phyloP scores from a whole-genome alignment of 2,797 vertebrate species.

The Betta splendens region DNA sequence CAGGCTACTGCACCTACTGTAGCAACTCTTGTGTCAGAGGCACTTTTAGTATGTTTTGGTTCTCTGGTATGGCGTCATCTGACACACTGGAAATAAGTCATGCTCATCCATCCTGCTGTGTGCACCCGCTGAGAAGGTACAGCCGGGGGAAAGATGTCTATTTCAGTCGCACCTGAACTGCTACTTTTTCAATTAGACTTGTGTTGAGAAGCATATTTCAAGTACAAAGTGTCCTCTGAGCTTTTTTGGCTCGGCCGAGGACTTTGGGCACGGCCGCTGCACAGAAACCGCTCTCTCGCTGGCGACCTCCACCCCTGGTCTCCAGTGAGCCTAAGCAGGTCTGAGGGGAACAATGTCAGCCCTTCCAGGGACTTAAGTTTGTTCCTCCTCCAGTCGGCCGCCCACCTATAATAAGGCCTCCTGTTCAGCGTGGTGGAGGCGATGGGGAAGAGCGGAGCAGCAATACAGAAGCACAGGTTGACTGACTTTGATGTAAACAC shows the following conservation, averaged over 20 bases:
- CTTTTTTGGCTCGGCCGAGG: slow-evolving; percentile 53
- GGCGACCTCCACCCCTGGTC: slow-evolving; percentile 68
- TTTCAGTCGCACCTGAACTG: slow-evolving; percentile 49
- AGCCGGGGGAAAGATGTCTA: slow-evolving; percentile 29
- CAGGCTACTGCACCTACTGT: slow-evolving; percentile 12
- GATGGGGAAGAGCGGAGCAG: slow-evolving; percentile 52
- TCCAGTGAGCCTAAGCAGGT: slow-evolving; percentile 69
- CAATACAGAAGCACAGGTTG: slow-evolving; percentile 27
- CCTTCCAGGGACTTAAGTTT: slow-evolving; percentile 68
- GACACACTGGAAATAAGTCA: slow-evolving; percentile 43
- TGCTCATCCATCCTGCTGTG: slow-evolving; percentile 46
- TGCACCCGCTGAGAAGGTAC: slow-evolving; percentile 24
- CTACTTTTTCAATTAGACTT: slow-evolving; percentile 62
- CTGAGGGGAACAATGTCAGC: slow-evolving; percentile 68
- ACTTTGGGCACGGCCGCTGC: slow-evolving; percentile 54
- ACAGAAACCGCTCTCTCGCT: slow-evolving; percentile 82
- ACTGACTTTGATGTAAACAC: slow-evolving; percentile 68
- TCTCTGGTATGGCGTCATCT: slow-evolving; percentile 13
- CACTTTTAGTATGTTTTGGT: slow-evolving; percentile 12
- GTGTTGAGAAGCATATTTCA: slow-evolving; percentile 56
- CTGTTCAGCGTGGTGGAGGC: slow-evolving; percentile 64
- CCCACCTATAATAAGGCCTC: slow-evolving; percentile 69
- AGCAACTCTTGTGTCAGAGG: slow-evolving; percentile 11
- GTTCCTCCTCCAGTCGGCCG: slow-evolving; percentile 56
- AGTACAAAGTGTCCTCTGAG: slow-evolving; percentile 67